A percentile compares a stretch with the other conserved stretches of the same genome.
These are phyloP conservation scores for Andrena hattorfiana DNA, from an alignment of 2,888 invertebrate genomes.

Conservation along the genomic window DNA sequence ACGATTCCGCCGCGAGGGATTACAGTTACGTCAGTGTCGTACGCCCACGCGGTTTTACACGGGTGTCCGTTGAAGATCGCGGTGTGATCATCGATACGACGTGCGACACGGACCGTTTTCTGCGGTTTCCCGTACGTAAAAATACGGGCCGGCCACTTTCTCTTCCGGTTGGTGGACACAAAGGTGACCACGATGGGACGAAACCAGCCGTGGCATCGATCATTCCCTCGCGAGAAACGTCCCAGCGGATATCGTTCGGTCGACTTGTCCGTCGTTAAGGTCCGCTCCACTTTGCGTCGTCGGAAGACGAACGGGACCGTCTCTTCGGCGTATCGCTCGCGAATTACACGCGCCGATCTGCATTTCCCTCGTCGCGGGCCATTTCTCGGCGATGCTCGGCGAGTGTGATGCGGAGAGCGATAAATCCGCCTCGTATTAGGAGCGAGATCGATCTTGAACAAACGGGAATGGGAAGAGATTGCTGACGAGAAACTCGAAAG, in stretches of 20 bases:
- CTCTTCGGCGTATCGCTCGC: slow-evolving; percentile 20
- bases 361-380: slow-evolving; percentile 38
- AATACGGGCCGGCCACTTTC: slow-evolving; percentile 71
- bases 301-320: slow-evolving; percentile 25
- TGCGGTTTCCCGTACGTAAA: slow-evolving; percentile 35
- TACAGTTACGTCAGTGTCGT: slow-evolving; percentile 43
- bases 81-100: slow-evolving; percentile 46
- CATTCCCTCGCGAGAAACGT: slow-evolving; percentile 31
- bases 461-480: slow-evolving; percentile 26
- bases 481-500: slow-evolving; percentile 20
- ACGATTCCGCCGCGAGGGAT: slow-evolving; percentile 35
- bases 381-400: slow-evolving; percentile 48
- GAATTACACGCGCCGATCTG: slow-evolving; percentile 33
- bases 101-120: slow-evolving; percentile 56
- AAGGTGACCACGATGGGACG: slow-evolving; percentile 66
- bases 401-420: slow-evolving; percentile 34
- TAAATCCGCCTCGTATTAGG: slow-evolving; percentile 40
- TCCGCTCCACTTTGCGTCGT: slow-evolving; percentile 33
- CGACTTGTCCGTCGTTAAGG: slow-evolving; percentile 48
- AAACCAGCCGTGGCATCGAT: slow-evolving; percentile 61
- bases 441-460: slow-evolving; percentile 31
- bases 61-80: slow-evolving; percentile 37
- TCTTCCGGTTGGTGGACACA: slow-evolving; percentile 75
- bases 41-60: slow-evolving; percentile 45
- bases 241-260: slow-evolving; percentile 40